Conservation (phyloP, 2,797 vertebrate genomes). For the Chelidonichthys spinosus region DNA sequence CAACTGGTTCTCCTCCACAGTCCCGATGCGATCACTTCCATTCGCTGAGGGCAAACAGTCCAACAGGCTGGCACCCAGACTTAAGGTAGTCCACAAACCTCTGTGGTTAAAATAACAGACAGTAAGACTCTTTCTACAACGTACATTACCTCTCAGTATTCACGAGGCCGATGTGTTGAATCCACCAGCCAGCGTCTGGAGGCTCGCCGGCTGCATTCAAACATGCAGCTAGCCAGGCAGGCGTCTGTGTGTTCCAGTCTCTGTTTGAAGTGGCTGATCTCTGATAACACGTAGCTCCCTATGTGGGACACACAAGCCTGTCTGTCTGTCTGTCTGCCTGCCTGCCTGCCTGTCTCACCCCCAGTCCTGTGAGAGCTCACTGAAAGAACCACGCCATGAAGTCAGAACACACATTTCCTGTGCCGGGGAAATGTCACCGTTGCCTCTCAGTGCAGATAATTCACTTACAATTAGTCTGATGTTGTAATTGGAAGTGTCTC, state of each 20-base stretch:
- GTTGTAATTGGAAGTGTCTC: slow-evolving; percentile 53
- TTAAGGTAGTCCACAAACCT: too few relatives aligned
- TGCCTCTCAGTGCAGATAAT: slow-evolving; percentile 44
- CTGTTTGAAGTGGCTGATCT: slow-evolving; percentile 86
- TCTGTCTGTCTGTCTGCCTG: slow-evolving; percentile 22
- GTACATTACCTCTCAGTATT: slow-evolving; percentile 13
- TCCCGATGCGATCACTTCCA: too few relatives aligned
- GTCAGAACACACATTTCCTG: not conserved
- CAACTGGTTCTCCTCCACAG: too few relatives aligned
- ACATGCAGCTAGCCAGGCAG: slow-evolving; percentile 56
- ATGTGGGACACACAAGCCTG: slow-evolving; percentile 62
- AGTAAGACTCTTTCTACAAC: too few relatives aligned
- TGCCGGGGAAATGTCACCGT: slow-evolving; percentile 9
- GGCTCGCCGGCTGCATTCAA: slow-evolving; percentile 54
- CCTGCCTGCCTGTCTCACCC: slow-evolving; percentile 10
- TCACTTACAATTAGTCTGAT: slow-evolving; percentile 51
- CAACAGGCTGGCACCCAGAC: too few relatives aligned
- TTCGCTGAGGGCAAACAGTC: too few relatives aligned
- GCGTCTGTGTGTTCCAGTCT: slow-evolving; percentile 81
- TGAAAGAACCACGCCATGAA: slow-evolving; percentile 8
- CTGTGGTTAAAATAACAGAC: not conserved
- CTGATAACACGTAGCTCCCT: slow-evolving; percentile 75
- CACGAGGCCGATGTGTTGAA: slow-evolving; percentile 3
- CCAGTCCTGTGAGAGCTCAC: slow-evolving; percentile 13
- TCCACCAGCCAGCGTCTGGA: slow-evolving; percentile 9